Evolutionary conservation across 1,140 invertebrate genomes (phyloP).

Genomic region (Drosophila fuyamai): DNA sequence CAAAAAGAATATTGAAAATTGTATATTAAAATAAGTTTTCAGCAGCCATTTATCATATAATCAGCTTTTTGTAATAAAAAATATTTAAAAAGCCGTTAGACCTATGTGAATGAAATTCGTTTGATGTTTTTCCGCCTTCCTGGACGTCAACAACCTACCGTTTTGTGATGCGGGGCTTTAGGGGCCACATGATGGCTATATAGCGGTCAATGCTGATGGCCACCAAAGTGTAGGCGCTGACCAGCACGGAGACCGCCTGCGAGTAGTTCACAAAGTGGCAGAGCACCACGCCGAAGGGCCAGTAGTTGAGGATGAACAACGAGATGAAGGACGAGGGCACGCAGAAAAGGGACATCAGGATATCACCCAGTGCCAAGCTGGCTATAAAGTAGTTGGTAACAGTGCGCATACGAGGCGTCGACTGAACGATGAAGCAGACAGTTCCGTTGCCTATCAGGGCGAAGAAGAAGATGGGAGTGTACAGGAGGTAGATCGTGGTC

Average conservation of each 20-base stretch:
- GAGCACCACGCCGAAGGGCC: constrained; percentile 92
- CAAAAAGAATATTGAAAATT: too few relatives aligned
- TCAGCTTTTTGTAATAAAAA: too few relatives aligned
- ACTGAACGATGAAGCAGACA: constrained; percentile 92
- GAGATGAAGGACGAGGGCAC: constrained; percentile 94
- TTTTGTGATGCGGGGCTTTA: constrained; percentile 91
- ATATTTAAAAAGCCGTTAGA: too few relatives aligned
- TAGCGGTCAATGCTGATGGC: constrained; percentile 95
- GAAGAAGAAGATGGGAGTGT: constrained; percentile 90
- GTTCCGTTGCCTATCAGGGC: constrained; percentile 92
- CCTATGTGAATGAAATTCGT: too few relatives aligned
- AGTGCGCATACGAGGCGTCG: constrained; percentile 92
- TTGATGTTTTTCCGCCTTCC: too few relatives aligned
- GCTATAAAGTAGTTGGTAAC: constrained; percentile 95
- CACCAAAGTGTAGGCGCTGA: constrained; percentile 93
- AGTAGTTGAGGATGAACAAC: constrained; percentile 89
- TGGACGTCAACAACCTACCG: constrained; percentile 77
- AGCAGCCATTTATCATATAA: too few relatives aligned
- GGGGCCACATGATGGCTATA: constrained; percentile 94
- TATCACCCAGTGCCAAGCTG: constrained; percentile 93
- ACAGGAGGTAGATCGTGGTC: constrained; percentile 89
- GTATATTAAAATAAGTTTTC: too few relatives aligned
- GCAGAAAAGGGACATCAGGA: constrained; percentile 93
- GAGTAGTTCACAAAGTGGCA: constrained; percentile 92
- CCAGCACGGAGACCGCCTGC: constrained; percentile 92